Evolutionary conservation across 2,797 vertebrate genomes (phyloP), one percentile per base, ranked within the genome.

Genomic region (Craterocephalus amniculus): DNA sequence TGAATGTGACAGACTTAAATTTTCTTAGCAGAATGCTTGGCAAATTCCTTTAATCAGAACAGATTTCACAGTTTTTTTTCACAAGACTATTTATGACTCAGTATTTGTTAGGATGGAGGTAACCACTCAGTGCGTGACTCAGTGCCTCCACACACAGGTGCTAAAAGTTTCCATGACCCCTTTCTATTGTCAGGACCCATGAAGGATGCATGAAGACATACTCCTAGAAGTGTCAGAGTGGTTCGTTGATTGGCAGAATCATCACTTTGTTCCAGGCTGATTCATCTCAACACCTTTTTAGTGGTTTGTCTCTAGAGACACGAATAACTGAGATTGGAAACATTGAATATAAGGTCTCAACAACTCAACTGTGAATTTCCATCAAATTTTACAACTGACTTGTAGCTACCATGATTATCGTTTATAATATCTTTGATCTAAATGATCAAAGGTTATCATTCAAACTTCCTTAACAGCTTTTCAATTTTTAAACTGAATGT

Each of bases 11-110:
- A 74, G 18, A 2, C 22, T 63, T 58, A 78, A 58, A 58, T 55
- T 67, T 83, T 78, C 51, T n/a, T 43, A 35, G 60, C 5, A 57
- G 72, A 57, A 72, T 64, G 72, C 12, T 58, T 65, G 27, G 14
- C 2, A 55, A 48, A 38, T 73, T 74, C 40, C 73, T 36, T 60
- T 73, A 40, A 63, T 73, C 55, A 54, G 69, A 83, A 55, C 4
- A 60, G 40, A 6, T 31, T 29, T 24, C 38, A 9, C 2, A 22
- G 70, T 13, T 71, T 65, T 71, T 65, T 70, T 34, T 64, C 22
- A 38, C 58, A 55, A 20, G 18, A 45, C 13, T 65, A 27, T 60
- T 77, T 14, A 70, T 26, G 18, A 24, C 18, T 27, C n/a, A 13
- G 18, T 40, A 4, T 57, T 73, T 48, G 36, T 63, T 58, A n/a